Conservation (phyloP, 2,113 vertebrate species). For the Trogon surrucura region DNA sequence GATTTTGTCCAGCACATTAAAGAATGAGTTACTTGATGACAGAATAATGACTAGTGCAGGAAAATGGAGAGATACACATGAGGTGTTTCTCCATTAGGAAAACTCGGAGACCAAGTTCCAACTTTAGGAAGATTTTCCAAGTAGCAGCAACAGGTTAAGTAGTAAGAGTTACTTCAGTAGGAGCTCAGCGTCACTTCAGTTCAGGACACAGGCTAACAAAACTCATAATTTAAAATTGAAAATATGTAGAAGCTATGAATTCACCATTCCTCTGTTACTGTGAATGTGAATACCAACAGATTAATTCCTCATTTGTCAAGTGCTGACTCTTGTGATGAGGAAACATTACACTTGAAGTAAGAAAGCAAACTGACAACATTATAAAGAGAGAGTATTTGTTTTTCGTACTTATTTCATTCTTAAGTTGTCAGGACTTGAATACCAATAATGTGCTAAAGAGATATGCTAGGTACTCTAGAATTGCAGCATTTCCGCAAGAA, state of each 20-base stretch:
- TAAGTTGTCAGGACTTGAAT: neutral
- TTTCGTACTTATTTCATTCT: conserved; percentile 7
- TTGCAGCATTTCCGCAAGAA: conserved; percentile 2
- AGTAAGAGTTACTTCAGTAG: neutral
- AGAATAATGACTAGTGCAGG: neutral
- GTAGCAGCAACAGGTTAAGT: neutral
- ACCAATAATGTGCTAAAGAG: neutral
- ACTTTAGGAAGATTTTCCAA: neutral
- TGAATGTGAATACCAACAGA: neutral
- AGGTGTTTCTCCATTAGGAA: neutral
- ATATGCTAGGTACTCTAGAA: neutral
- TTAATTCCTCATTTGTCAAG: neutral
- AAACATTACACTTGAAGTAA: neutral
- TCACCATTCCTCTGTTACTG: neutral
- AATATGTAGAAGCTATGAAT: neutral
- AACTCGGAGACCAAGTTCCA: neutral
- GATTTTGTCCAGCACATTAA: neutral
- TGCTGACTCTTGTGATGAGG: neutral
- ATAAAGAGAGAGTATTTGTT: neutral
- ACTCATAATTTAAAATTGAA: neutral
- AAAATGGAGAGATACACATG: neutral
- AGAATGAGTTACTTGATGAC: neutral
- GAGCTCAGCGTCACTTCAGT: neutral
- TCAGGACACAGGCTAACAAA: neutral
- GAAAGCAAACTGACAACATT: neutral